Evolutionary conservation across 2,113 vertebrate genomes (phyloP).

Genomic region (Zootoca vivipara): DNA sequence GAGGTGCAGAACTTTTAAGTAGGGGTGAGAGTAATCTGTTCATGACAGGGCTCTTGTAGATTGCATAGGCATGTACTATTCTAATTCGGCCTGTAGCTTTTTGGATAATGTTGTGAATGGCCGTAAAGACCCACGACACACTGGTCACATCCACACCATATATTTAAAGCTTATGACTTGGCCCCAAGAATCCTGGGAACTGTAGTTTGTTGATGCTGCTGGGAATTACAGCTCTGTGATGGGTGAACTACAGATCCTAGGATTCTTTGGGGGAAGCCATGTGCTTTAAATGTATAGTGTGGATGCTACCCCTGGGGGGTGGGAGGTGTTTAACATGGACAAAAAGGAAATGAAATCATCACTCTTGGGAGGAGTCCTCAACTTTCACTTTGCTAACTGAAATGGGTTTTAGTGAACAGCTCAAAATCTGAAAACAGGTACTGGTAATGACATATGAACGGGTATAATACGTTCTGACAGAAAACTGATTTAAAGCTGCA

Average conservation of each 20-base stretch:
- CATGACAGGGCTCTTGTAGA: neutral
- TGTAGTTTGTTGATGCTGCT: too few species aligned
- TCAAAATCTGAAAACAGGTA: slow-evolving; percentile 26
- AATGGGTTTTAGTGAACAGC: slow-evolving; percentile 45
- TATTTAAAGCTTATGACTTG: too few species aligned
- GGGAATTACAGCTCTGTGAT: too few species aligned
- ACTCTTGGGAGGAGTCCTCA: slow-evolving; percentile 8
- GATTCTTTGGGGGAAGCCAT: too few species aligned
- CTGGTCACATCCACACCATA: neutral
- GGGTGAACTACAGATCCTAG: too few species aligned
- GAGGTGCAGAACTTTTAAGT: too few species aligned
- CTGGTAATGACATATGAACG: slow-evolving; percentile 28
- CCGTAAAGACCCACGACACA: neutral
- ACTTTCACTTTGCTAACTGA: slow-evolving; percentile 55
- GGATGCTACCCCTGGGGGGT: too few species aligned
- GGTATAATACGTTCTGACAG: slow-evolving; percentile 27
- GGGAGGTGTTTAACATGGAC: slow-evolving; percentile 18
- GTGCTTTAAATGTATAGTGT: too few species aligned
- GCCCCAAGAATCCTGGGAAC: too few species aligned
- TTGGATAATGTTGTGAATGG: neutral
- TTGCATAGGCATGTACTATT: neutral
- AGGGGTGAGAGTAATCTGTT: too few species aligned
- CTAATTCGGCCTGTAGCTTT: slow-evolving; percentile 14
- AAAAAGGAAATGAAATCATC: slow-evolving; percentile 52
- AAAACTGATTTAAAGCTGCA: slow-evolving; percentile 49